phyloP scores from a whole-genome alignment of 2,888 invertebrate species.

The Himalopsyche tibetana region DNA sequence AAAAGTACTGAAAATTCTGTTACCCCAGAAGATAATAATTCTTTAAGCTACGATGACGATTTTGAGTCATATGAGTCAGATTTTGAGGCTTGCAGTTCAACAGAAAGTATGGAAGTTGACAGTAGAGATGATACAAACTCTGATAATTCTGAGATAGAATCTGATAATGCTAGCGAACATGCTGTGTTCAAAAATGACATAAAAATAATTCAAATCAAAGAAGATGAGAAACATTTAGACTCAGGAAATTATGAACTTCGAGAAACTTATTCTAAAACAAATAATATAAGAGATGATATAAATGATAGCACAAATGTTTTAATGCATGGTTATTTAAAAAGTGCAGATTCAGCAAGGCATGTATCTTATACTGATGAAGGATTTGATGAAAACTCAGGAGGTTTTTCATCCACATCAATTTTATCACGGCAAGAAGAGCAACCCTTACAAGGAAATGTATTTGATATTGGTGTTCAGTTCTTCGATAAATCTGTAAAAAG shows the following conservation, averaged over 20 bases:
- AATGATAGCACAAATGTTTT: conserved; percentile 17
- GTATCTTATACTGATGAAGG: conserved; percentile 63
- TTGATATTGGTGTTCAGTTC: conserved; percentile 3
- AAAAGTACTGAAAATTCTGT: background rate
- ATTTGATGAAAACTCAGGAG: conserved; percentile 64
- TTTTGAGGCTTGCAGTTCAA: conserved; percentile 72
- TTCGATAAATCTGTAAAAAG: background rate
- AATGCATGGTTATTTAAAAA: conserved; percentile 45
- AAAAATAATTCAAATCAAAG: conserved; percentile 52
- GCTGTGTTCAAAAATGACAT: conserved; percentile 39
- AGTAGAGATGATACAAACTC: conserved; percentile 11
- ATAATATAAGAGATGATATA: conserved; percentile 35
- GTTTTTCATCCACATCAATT: conserved; percentile 56
- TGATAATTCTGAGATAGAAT: conserved; percentile 44
- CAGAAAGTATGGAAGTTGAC: conserved; percentile 37
- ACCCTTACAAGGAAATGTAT: background rate
- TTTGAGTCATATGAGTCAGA: conserved; percentile 77
- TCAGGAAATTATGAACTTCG: conserved; percentile 61
- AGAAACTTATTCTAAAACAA: conserved; percentile 47
- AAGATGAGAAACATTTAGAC: conserved; percentile 44
- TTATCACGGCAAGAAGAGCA: conserved; percentile 17
- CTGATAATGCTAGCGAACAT: conserved; percentile 4
- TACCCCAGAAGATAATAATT: conserved; percentile 68
- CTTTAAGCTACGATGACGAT: conserved; percentile 75
- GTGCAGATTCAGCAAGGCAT: conserved; percentile 50